These are phyloP conservation scores for Cynaeus angustus DNA, from an alignment of 2,888 invertebrate genomes.

Conservation along the genomic window DNA sequence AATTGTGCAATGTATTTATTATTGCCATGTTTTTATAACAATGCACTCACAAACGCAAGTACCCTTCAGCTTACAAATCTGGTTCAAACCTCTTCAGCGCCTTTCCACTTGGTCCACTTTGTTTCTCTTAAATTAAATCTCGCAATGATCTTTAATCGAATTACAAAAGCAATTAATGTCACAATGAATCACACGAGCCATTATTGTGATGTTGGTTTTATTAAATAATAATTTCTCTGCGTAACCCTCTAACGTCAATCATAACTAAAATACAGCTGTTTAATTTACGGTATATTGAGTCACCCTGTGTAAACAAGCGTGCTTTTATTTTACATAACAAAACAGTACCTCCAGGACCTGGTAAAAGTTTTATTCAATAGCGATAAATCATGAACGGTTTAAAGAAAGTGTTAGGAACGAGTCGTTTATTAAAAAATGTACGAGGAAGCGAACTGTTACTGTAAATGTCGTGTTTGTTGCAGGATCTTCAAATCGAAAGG, in stretches of 20 bases:
- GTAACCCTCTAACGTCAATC: conserved; percentile 37
- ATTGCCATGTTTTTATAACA: neutral
- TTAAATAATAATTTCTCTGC: conserved; percentile 36
- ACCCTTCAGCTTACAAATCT: neutral
- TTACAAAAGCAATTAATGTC: conserved; percentile 44
- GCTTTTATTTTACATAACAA: conserved; percentile 14
- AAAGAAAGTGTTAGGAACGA: conserved; percentile 28
- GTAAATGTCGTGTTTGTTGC: conserved; percentile 57
- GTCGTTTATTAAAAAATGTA: conserved; percentile 21
- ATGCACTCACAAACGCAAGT: neutral
- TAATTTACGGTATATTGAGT: conserved; percentile 39
- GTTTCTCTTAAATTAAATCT: conserved; percentile 19
- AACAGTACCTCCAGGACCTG: conserved; percentile 18
- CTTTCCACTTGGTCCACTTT: conserved; percentile 21
- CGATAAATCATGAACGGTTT: conserved; percentile 36
- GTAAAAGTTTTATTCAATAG: conserved; percentile 33
- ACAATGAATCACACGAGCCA: conserved; percentile 24
- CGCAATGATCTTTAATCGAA: conserved; percentile 36
- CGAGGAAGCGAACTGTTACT: conserved; percentile 28
- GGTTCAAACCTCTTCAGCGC: conserved; percentile 5
- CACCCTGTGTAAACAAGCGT: conserved; percentile 21
- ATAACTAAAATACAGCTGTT: conserved; percentile 41
- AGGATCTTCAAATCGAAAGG: conserved; percentile 71
- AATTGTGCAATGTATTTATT: too few relatives aligned
- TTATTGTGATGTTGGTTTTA: conserved; percentile 18